Base-by-base conservation (phyloP, 2,888 invertebrate genomes). In the Xanthorhoe spadicearia region DNA sequence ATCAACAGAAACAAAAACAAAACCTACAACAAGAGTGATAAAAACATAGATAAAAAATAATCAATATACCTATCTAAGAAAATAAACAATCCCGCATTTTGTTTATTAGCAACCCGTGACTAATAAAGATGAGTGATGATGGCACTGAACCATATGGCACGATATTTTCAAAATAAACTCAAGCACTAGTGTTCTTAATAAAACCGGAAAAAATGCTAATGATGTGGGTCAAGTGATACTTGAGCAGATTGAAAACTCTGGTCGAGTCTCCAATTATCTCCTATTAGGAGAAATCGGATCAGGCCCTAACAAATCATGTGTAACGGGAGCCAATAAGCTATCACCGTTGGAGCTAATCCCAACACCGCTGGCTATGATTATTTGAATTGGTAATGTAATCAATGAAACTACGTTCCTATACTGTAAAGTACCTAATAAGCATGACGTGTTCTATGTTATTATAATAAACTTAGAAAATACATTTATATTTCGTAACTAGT, bases 121-220 rank as follows among this genome's bases (percentile, higher is more conserved):
- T 71, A 77, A 80, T 84, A 70, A 17, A 0, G 6, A 48, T 48
- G 15, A 43, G 13, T 13, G 13, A 13, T 43, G 78, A 81, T 84
- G 81, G 85, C 80, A 68, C 73, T 64, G 75, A 69, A 59, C 68
- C 69, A 32, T 68, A 64, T 65, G 71, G 76, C 74, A 77, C 68
- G 64, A 68, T 77, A 73, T 78, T 81, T 81, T 77, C 64, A 74
- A 75, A 80, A 79, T 69, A 78, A 72, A 74, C 61, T 66, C 52
- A 57, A 70, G 66, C 64, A 75, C 60, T 69, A 66, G 66, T 66
- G 58, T 79, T 79, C 78, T 54, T 58, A 75, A 79, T 80, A 79
- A 70, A 48, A 59, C 63, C 61, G 53, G 32, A 56, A 71, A 78
- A 75, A 74, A 67, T 57, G 50, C 17, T 58, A 52, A 28, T 58